Evolutionary conservation across 2,113 vertebrate genomes (phyloP), one percentile per base, ranked within the genome.

Genomic region (Dasyornis broadbenti): DNA sequence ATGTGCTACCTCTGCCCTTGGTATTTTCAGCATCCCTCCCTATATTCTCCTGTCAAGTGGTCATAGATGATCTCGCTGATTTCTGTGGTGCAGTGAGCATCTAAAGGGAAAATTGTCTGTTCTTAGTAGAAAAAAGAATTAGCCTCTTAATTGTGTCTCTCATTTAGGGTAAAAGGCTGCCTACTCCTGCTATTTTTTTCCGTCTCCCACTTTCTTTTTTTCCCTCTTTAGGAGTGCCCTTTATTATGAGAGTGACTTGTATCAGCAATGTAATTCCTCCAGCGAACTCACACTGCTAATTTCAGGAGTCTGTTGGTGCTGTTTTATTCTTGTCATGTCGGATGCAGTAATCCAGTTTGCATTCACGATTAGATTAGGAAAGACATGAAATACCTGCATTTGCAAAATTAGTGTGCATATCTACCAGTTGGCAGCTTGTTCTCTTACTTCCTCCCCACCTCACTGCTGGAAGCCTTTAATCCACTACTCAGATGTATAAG

Each of bases 361-460:
- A 94, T 96, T 96, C 88, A 93, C 6, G 15, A 96, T 97, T 95
- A 96, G 94, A 92, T 96, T 96, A 96, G 64, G 70, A 95, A 92
- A 92, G 93, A 95, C 93, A 85, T 87, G 73, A 97, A 95, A 96
- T 96, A 96, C 94, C 83, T 94, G 94, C 94, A 95, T 97, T 92
- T 96, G 90, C 88, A 96, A 95, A 97, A 97, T 97, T 87, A 95
- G 83, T 61, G 78, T 92, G 94, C 86, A 87, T 96, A 90, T 95
- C 96, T 95, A 97, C 94, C 91, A 90, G 73, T 94, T 96, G 96
- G 93, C 95, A 96, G 83, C 54, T 96, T 73, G 70, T 89, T 95
- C 87, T 82, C 54, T 78, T 87, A 53, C 82, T 95, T 95, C 82
- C 86, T 91, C 56, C 85, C 60, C 63, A 87, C 61, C 85, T 96